These are phyloP conservation scores for Thecocarcelia acutangulata DNA, from an alignment of 2,888 invertebrate species.

Conservation along the genomic window DNA sequence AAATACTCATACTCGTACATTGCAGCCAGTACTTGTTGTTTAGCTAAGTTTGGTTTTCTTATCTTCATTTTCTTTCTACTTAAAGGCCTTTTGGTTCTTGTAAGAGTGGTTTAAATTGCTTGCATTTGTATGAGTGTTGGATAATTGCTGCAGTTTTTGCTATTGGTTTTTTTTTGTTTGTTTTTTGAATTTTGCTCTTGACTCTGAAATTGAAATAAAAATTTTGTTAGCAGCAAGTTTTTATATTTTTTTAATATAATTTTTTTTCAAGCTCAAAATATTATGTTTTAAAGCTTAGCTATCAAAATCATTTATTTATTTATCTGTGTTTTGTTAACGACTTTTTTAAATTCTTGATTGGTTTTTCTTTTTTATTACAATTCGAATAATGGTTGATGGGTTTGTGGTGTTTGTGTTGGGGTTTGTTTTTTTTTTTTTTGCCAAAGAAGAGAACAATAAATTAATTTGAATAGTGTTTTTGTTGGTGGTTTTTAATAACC, in stretches of 20 bases:
- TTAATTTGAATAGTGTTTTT: background rate
- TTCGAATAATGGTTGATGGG: constrained; percentile 34
- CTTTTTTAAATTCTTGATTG: constrained; percentile 19
- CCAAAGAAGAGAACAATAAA: background rate
- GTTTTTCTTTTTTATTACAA: constrained; percentile 30
- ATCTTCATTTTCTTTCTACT: constrained; percentile 18
- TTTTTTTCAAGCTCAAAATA: background rate
- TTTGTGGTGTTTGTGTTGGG: constrained; percentile 19
- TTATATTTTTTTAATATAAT: background rate
- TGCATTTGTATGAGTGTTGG: constrained; percentile 43
- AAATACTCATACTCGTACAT: constrained; percentile 29
- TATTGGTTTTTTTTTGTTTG: constrained; percentile 49
- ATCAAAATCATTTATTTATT: constrained; percentile 26
- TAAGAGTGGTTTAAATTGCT: constrained; percentile 33
- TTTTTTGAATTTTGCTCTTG: constrained; percentile 74
- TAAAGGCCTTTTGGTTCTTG: constrained; percentile 11
- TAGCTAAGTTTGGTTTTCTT: constrained; percentile 42
- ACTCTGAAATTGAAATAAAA: constrained; percentile 72
- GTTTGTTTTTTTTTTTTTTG: too few species aligned
- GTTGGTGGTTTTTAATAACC: constrained; percentile 4
- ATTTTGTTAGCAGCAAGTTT: constrained; percentile 27
- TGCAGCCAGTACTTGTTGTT: constrained; percentile 55
- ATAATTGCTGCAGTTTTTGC: constrained; percentile 74
- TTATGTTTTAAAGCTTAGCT: background rate
- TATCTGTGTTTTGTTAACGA: constrained; percentile 6